A percentile compares a stretch with the other conserved stretches of the same genome.
Conservation (phyloP, 2,888 invertebrate species). For the Biston stratarius region DNA sequence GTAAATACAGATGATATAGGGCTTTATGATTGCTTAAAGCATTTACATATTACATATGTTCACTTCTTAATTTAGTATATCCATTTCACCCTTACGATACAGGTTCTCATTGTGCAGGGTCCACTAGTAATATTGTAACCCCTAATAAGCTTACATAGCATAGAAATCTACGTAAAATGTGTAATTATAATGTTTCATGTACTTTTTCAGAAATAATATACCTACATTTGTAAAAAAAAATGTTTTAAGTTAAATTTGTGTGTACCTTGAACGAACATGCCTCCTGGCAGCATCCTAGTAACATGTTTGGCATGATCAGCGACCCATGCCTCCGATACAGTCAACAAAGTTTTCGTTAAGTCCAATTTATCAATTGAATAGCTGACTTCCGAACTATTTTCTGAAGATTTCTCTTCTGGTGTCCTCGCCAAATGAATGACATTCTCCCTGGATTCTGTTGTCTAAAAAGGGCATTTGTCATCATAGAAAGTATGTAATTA, state of each 20-base stretch:
- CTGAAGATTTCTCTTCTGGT: slow-evolving; percentile 83
- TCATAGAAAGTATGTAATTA: neutral
- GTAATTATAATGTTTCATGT: no score
- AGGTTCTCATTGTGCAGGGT: no score
- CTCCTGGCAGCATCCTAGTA: slow-evolving; percentile 96
- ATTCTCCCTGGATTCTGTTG: slow-evolving; percentile 89
- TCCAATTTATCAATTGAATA: slow-evolving; percentile 68
- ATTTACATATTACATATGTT: no score
- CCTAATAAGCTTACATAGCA: no score
- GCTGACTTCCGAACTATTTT: slow-evolving; percentile 66
- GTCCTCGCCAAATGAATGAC: slow-evolving; percentile 93
- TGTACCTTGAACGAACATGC: slow-evolving; percentile 92
- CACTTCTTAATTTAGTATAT: no score
- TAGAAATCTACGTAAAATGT: no score
- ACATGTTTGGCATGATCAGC: slow-evolving; percentile 95
- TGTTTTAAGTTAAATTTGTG: neutral
- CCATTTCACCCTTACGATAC: no score
- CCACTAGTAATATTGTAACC: no score
- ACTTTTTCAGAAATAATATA: no score
- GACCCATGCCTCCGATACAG: slow-evolving; percentile 89
- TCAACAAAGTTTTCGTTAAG: slow-evolving; percentile 79
- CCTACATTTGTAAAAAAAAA: neutral
- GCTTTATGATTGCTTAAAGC: no score
- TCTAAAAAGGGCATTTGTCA: slow-evolving; percentile 69
- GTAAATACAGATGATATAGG: no score